These are phyloP conservation scores for Chironomus striatipennis DNA, from an alignment of 1,140 invertebrate genomes.

Conservation along the genomic window DNA sequence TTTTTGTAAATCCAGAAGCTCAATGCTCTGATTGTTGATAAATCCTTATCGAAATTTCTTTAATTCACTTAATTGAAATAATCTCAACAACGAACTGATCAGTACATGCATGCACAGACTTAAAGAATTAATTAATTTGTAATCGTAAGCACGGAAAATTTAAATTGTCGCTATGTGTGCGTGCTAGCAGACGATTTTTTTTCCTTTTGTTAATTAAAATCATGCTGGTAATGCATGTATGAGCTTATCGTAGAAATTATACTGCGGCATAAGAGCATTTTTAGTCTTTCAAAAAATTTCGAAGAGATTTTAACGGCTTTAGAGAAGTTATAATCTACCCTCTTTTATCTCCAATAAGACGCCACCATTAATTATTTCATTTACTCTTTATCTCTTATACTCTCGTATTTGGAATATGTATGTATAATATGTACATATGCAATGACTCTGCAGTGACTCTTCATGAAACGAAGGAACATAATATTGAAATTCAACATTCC, in stretches of 20 bases:
- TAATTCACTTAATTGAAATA: too few species aligned
- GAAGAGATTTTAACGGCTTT: background rate
- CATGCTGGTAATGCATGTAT: background rate
- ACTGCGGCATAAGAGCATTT: background rate
- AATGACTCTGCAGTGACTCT: too few species aligned
- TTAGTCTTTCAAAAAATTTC: background rate
- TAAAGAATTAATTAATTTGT: background rate
- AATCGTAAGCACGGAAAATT: background rate
- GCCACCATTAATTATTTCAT: constrained; percentile 18
- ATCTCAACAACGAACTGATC: too few species aligned
- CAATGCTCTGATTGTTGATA: too few species aligned
- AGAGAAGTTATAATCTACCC: background rate
- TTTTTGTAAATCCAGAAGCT: too few species aligned
- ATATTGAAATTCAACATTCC: background rate
- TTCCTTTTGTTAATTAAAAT: background rate
- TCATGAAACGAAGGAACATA: background rate
- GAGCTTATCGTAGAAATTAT: background rate
- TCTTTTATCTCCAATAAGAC: constrained; percentile 8
- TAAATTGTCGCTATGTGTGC: constrained; percentile 6
- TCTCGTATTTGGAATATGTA: background rate
- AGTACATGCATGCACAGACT: too few species aligned
- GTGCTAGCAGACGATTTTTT: constrained; percentile 2
- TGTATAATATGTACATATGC: too few species aligned
- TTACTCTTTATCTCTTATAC: background rate
- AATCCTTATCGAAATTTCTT: too few species aligned